phyloP scores from a whole-genome alignment of 2,888 invertebrate species.

The Trachelus troglodyta region DNA sequence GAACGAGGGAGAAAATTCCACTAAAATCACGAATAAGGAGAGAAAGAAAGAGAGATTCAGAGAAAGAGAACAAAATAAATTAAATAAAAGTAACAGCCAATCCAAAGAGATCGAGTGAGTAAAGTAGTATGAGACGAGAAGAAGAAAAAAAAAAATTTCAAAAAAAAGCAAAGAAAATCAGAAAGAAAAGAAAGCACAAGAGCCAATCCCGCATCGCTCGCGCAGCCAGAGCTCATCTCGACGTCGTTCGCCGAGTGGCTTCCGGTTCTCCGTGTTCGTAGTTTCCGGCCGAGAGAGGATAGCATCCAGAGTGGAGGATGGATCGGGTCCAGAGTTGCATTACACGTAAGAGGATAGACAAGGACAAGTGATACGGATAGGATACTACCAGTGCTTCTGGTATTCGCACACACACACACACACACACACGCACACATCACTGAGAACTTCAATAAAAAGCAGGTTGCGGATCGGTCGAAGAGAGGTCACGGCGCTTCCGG shows the following conservation, averaged over 20 bases:
- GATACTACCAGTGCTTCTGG: no score
- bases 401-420: neutral
- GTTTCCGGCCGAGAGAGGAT: neutral
- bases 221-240: neutral
- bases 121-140: neutral
- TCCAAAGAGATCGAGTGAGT: neutral
- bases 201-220: neutral
- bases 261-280: neutral
- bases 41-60: no score
- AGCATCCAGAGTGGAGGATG: neutral
- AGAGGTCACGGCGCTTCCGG: neutral
- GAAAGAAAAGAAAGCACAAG: neutral
- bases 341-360: neutral
- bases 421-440: no score
- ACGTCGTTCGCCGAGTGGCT: neutral
- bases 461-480: neutral
- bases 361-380: neutral
- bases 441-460: neutral
- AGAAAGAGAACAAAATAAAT: neutral
- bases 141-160: no score
- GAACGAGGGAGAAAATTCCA: neutral
- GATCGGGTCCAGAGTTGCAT: neutral
- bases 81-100: neutral
- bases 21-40: neutral
- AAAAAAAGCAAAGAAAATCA: no score